Evolutionary conservation across 1,140 invertebrate species (phyloP).

Genomic region (Drosophila nigromelanica): DNA sequence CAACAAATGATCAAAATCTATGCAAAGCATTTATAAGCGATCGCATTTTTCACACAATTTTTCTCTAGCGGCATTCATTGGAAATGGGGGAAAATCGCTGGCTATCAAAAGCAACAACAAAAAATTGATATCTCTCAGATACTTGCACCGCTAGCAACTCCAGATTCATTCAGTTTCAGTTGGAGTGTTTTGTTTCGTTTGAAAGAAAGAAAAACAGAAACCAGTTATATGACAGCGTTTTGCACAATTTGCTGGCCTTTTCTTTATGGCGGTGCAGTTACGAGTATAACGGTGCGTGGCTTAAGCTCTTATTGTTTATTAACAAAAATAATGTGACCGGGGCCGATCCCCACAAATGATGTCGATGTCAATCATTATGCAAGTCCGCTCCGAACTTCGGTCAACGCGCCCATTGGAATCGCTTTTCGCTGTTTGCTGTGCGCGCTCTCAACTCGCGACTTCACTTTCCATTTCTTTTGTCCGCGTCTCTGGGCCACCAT

Average conservation of each 20-base stretch:
- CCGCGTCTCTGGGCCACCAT: conserved; percentile 42
- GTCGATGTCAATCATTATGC: conserved; percentile 76
- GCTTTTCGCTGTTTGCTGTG: conserved; percentile 5
- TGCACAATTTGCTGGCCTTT: conserved; percentile 51
- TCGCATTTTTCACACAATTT: conserved; percentile 35
- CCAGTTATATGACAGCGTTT: conserved; percentile 62
- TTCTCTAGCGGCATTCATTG: conserved; percentile 14
- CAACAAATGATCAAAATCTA: conserved; percentile 2
- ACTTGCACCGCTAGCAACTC: no score
- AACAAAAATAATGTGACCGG: conserved; percentile 49
- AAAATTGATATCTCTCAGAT: conserved; percentile 16
- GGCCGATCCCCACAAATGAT: conserved; percentile 10
- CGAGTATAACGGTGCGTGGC: conserved; percentile 59
- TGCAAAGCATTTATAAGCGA: conserved; percentile 3
- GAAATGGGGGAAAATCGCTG: conserved; percentile 30
- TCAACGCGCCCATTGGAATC: conserved; percentile 63
- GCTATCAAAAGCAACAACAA: not conserved
- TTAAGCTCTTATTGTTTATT: conserved; percentile 69
- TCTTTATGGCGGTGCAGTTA: conserved; percentile 53
- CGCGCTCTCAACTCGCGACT: conserved; percentile 23
- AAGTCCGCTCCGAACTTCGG: conserved; percentile 59
- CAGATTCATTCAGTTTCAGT: conserved; percentile 16
- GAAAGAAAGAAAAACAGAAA: conserved; percentile 47
- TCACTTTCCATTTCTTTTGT: conserved; percentile 81
- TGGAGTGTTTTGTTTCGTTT: conserved; percentile 13